A percentile compares a stretch with the other conserved stretches of the same genome.
These are phyloP conservation scores for Mugil cephalus DNA, from an alignment of 2,113 vertebrate genomes.

Conservation along the genomic window DNA sequence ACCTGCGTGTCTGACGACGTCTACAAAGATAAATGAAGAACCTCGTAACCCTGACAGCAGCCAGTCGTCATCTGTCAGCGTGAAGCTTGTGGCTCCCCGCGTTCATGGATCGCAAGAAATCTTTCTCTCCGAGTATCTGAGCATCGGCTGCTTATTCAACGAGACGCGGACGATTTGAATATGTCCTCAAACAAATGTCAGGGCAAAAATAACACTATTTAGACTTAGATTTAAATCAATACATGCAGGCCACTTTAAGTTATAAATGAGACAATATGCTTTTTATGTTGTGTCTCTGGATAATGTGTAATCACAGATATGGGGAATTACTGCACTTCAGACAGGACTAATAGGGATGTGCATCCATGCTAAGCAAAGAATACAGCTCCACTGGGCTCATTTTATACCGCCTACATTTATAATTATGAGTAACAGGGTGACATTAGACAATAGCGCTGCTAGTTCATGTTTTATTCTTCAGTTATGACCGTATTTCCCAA, in stretches of 20 bases:
- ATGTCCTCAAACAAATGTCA: background rate
- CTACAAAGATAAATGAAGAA: slow-evolving; percentile 56
- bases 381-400: background rate
- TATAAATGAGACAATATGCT: background rate
- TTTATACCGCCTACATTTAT: background rate
- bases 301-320: slow-evolving; percentile 17
- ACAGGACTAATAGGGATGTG: background rate
- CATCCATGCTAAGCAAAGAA: no score
- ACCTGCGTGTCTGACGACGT: slow-evolving; percentile 35
- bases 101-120: slow-evolving; percentile 18
- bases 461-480: no score
- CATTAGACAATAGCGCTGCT: background rate
- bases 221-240: background rate
- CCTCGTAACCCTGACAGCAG: slow-evolving; percentile 51
- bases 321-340: slow-evolving; percentile 8
- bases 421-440: background rate
- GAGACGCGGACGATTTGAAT: no score
- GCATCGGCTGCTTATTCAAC: no score
- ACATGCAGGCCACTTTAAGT: background rate
- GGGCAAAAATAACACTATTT: background rate
- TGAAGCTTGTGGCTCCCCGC: background rate
- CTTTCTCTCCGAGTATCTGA: slow-evolving; percentile 3
- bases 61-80: slow-evolving; percentile 54
- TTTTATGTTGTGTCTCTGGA: background rate
- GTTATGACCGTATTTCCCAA: no score